Evolutionary conservation across 2,113 vertebrate genomes (phyloP), one percentile per base, ranked within the genome.

Genomic region (Narcine bancroftii): DNA sequence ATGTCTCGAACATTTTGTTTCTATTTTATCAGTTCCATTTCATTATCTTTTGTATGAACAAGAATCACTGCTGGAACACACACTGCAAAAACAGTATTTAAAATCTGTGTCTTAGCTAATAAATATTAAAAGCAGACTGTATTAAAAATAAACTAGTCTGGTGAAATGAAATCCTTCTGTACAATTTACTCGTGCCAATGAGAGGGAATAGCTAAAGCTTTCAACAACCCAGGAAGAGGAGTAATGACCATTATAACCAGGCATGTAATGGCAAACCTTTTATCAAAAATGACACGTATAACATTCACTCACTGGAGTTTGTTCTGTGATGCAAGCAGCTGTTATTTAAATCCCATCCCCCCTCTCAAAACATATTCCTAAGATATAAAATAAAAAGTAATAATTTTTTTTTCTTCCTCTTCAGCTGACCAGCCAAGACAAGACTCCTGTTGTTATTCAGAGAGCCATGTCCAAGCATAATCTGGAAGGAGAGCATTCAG

Each of bases 391-490:
- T 45, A 42, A 77, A 79, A 79, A 63, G 53, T 87, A 60, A 87
- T 36, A n/a, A 21, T 2, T 85, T 15, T 66, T 24, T 92, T 45
- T 77, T 0, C 71, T 93, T 79, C 2, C 81, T 3, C 39, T 2
- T 45, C 94, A 99, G 98, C 39, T 99, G 93, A 99, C 97, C 0
- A 98, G 96, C 95, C 98, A 99, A 93, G 98, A 99, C 92, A 99
- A 98, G 93, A 97, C 98, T 3, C 97, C 97, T 0, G 97, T 96
- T 0, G 98, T 99, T 29, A 96, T 99, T 92, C 96, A 97, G 92
- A 95, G 97, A 94, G 98, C 98, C 0, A 97, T 98, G 97, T 79
- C 96, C 39, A 99, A 99, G 94, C 98, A 99, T 96, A 98, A 98
- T 93, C 95, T 99, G 75, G 97, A 98, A 83, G 93, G 94, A 0